phyloP scores from a whole-genome alignment of 2,888 invertebrate species.

The Epistrophe eligans region DNA sequence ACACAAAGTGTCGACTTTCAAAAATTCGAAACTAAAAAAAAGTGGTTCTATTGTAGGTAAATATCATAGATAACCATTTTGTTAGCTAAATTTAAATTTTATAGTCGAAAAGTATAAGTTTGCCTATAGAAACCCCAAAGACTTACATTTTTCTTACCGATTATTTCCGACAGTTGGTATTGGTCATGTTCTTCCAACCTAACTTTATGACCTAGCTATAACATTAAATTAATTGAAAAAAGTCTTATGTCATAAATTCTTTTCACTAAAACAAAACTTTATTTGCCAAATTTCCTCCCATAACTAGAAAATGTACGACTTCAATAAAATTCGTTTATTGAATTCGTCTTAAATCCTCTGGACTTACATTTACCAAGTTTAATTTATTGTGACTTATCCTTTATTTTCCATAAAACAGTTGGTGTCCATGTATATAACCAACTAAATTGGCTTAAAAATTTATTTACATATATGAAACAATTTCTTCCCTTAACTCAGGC shows the following conservation, averaged over 20 bases:
- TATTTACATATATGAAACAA: neutral
- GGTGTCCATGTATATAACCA: slow-evolving; percentile 21
- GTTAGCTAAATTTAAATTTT: too few relatives aligned
- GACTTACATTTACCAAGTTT: neutral
- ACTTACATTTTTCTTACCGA: too few relatives aligned
- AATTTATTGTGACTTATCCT: slow-evolving; percentile 63
- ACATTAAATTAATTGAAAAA: neutral
- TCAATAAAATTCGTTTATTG: slow-evolving; percentile 46
- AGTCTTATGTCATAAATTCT: neutral
- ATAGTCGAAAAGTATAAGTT: too few relatives aligned
- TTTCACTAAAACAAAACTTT: neutral
- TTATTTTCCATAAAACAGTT: slow-evolving; percentile 46
- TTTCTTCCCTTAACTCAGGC: slow-evolving; percentile 85
- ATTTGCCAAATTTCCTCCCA: neutral
- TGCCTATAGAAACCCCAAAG: too few relatives aligned
- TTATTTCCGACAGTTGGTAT: neutral
- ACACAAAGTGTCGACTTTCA: too few relatives aligned
- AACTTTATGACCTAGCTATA: neutral
- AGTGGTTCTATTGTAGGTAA: too few relatives aligned
- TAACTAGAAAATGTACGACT: neutral
- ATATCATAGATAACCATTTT: too few relatives aligned
- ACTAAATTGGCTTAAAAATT: slow-evolving; percentile 48
- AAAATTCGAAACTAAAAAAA: too few relatives aligned
- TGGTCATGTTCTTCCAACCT: neutral
- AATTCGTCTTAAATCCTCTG: slow-evolving; percentile 49